Evolutionary conservation across 2,797 vertebrate species (phyloP).

Genomic region (Ctenochaetus hawaiiensis): DNA sequence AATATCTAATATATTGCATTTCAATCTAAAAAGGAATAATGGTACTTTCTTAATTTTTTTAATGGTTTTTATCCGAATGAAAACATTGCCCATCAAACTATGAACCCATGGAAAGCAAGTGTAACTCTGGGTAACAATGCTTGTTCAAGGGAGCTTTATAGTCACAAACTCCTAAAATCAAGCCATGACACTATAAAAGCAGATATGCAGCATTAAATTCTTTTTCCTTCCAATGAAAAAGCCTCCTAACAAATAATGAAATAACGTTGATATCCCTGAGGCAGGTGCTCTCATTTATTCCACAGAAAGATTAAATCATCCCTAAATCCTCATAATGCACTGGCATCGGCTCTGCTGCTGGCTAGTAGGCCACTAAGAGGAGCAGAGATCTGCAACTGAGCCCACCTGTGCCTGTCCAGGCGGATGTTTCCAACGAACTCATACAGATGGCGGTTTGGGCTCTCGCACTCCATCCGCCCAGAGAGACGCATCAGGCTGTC

Average conservation of each 20-base stretch:
- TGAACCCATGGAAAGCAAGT: not conserved
- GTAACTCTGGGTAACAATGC: not conserved
- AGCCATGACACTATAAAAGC: slow-evolving; percentile 10
- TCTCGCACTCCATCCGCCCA: slow-evolving; percentile 97
- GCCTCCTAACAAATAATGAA: slow-evolving; percentile 32
- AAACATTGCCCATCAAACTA: not conserved
- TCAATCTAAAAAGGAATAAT: too few relatives aligned
- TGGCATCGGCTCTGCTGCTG: slow-evolving; percentile 10
- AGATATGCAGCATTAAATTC: not conserved
- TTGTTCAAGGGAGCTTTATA: not conserved
- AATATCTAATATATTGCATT: too few relatives aligned
- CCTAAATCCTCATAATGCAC: slow-evolving; percentile 26
- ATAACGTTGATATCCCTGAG: slow-evolving; percentile 30
- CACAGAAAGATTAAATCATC: slow-evolving; percentile 37
- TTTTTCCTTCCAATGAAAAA: slow-evolving; percentile 23
- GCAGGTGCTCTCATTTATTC: slow-evolving; percentile 40
- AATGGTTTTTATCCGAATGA: not conserved
- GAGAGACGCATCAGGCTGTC: slow-evolving; percentile 93
- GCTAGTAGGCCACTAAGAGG: slow-evolving; percentile 20
- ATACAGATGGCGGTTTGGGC: slow-evolving; percentile 96
- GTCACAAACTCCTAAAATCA: slow-evolving; percentile 8
- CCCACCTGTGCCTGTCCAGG: slow-evolving; percentile 93
- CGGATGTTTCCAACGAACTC: slow-evolving; percentile 98
- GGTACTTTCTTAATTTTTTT: not conserved
- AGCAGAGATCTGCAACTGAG: slow-evolving; percentile 6